Conservation (phyloP, 2,113 vertebrate genomes). For the Neotoma lepida region DNA sequence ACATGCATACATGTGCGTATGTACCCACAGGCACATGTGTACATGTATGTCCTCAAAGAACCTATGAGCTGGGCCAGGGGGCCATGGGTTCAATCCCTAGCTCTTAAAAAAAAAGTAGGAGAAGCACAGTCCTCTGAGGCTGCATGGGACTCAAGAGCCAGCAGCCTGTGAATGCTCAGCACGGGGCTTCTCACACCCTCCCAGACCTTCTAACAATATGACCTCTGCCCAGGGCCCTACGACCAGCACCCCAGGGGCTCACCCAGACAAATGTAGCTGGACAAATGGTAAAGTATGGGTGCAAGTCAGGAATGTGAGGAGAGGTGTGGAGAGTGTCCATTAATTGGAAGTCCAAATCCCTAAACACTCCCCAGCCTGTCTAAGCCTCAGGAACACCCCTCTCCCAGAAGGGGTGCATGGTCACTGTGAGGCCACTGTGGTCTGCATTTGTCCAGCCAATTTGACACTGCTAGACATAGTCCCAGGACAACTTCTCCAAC, state of each 20-base stretch:
- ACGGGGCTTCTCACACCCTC: rapidly evolving
- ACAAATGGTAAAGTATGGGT: no score
- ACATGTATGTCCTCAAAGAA: background rate
- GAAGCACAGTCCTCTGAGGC: background rate
- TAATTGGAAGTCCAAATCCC: background rate
- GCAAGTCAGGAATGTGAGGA: background rate
- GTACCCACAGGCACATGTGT: background rate
- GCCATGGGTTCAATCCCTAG: background rate
- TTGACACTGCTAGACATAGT: background rate
- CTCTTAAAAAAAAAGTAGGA: background rate
- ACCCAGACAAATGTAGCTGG: no score
- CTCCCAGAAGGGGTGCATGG: background rate
- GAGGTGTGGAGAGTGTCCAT: background rate
- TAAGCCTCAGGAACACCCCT: background rate
- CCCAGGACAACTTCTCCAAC: background rate
- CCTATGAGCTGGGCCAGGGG: background rate
- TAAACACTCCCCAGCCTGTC: background rate
- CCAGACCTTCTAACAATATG: background rate
- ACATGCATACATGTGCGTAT: background rate
- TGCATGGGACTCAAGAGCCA: background rate
- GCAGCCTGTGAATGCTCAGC: background rate
- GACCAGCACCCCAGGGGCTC: background rate
- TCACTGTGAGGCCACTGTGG: background rate
- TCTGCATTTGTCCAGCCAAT: rapidly evolving
- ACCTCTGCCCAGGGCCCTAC: background rate